These are phyloP conservation scores for Lytechinus pictus DNA, from an alignment of 35 echinoderm and acorn worm genomes.

Conservation along the genomic window DNA sequence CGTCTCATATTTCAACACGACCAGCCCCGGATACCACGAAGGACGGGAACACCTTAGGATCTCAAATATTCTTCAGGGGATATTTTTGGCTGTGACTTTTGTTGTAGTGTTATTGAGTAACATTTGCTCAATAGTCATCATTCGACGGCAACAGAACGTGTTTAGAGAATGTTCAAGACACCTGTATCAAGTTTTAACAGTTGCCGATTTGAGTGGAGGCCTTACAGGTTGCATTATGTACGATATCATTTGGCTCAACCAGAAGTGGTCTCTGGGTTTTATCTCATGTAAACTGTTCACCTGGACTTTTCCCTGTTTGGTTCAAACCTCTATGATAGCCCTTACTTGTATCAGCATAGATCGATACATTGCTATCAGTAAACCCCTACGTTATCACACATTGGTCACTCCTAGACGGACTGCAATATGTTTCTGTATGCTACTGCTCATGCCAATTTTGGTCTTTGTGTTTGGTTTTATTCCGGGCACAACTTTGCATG, in stretches of 20 bases:
- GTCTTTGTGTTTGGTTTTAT: neutral
- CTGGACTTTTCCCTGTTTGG: neutral
- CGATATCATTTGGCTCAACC: neutral
- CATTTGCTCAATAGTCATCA: neutral
- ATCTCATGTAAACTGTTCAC: neutral
- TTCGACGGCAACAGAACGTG: neutral
- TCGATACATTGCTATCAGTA: neutral
- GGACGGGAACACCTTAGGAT: too few species aligned
- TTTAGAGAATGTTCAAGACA: neutral
- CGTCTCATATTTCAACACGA: too few species aligned
- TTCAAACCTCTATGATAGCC: neutral
- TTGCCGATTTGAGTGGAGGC: neutral
- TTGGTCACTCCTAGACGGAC: neutral
- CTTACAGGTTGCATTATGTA: neutral
- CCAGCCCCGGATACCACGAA: too few species aligned
- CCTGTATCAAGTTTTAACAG: neutral
- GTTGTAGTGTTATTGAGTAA: neutral
- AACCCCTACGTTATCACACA: neutral
- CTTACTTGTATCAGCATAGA: neutral
- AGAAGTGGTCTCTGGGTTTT: neutral
- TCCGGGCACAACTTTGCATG: neutral
- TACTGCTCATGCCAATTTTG: neutral
- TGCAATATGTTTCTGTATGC: neutral
- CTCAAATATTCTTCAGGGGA: neutral
- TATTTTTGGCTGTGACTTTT: neutral